Conservation (phyloP, 1,140 invertebrate genomes). For the Polyergus mexicanus region DNA sequence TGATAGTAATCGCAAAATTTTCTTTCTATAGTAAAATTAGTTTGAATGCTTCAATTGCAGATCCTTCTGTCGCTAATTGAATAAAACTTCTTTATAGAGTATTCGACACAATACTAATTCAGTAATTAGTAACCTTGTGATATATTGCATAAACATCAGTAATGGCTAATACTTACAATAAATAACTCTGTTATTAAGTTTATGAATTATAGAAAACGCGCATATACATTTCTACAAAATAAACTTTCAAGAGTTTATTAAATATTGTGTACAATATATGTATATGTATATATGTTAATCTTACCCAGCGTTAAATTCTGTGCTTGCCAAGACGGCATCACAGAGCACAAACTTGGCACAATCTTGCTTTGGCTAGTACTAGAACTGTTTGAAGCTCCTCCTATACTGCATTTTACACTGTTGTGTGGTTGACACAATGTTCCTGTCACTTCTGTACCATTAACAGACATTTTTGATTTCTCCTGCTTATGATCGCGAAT, state of each 20-base stretch:
- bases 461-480: conserved; percentile 81
- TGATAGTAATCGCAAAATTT: too few species aligned
- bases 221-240: neutral
- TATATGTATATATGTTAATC: conserved; percentile 32
- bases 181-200: conserved; percentile 11
- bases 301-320: conserved; percentile 83
- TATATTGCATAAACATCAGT: too few species aligned
- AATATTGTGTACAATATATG: neutral
- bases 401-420: conserved; percentile 81
- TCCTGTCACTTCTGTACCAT: conserved; percentile 82
- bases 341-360: conserved; percentile 75
- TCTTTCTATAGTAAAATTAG: too few species aligned
- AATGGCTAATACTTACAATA: conserved; percentile 6
- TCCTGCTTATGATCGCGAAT: conserved; percentile 80
- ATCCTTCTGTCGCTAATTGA: too few species aligned
- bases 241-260: conserved; percentile 15
- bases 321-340: conserved; percentile 79
- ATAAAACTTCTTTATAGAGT: too few species aligned
- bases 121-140: too few species aligned
- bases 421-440: conserved; percentile 82
- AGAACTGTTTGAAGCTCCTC: conserved; percentile 76
- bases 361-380: conserved; percentile 75
- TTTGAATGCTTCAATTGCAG: too few species aligned
- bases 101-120: too few species aligned
- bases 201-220: neutral